Base-by-base conservation (phyloP, 1,140 invertebrate species). In the Atopsyche davidsoni region DNA sequence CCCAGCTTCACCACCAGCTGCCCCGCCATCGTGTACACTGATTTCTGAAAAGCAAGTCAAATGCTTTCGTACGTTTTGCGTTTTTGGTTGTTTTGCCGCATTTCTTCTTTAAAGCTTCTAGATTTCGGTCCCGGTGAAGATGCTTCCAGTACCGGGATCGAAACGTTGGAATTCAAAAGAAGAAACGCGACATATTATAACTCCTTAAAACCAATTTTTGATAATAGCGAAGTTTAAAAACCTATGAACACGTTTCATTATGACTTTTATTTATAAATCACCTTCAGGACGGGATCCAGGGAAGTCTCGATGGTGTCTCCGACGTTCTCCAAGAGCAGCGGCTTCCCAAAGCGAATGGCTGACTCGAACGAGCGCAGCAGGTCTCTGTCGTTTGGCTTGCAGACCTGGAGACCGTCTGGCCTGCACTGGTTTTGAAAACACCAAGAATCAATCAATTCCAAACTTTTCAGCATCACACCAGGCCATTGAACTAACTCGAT, bases 21-120 rank as follows among this genome's bases (percentile, higher is more conserved):
- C 1, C 68, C 68, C 0, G 68, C 68, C 70, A 71, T 69, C 3
- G 64, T 62, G 56, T 68, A 72, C 41, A 69, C 69, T 63, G 89
- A 60, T 75, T 85, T 51, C 76, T 77, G 40, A 75, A 73, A 61
- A 85, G 85, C 3, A 87, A 77, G 40, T 77, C 77, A 46, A 85
- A 46, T 34, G 2, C 16, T 23, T n/a, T n/a, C n/a, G n/a, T n/a
- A n/a, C n/a, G n/a, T n/a, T n/a, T n/a, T n/a, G n/a, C n/a, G n/a
- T n/a, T n/a, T n/a, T n/a, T n/a, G n/a, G n/a, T n/a, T n/a, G n/a
- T n/a, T 58, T 81, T 77, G 1, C 87, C 80, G 3, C 89, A 79
- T 59, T 85, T 85, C 59, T 95, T 90, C 2, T 91, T 91, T 7
- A 95, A 64, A 47, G 82, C 82, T 31, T 95, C 91, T 62, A 81